phyloP scores from a whole-genome alignment of 1,140 invertebrate genomes.

The Pseudomyrmex cubaensis region DNA sequence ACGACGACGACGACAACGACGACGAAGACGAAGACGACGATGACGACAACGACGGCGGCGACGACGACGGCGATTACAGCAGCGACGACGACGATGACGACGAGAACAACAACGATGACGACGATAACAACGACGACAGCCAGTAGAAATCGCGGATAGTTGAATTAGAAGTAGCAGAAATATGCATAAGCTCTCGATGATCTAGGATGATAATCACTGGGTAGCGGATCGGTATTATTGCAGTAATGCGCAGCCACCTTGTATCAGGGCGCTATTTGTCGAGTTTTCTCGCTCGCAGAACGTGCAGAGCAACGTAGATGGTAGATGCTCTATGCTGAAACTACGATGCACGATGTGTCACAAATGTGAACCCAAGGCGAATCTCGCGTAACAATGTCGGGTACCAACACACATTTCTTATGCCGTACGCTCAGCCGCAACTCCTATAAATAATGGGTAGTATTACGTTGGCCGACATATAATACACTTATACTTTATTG shows the following conservation, averaged over 20 bases:
- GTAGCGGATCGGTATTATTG: conserved; percentile 77
- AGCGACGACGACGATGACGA: conserved; percentile 24
- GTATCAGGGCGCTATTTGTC: conserved; percentile 67
- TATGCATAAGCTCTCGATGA: conserved; percentile 73
- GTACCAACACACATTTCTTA: conserved; percentile 81
- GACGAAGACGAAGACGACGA: conserved; percentile 5
- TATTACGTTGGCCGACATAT: conserved; percentile 82
- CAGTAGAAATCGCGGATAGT: conserved; percentile 69
- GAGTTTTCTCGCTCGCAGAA: conserved; percentile 77
- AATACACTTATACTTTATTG: conserved; percentile 68
- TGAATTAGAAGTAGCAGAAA: conserved; percentile 73
- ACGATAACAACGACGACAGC: too few relatives aligned
- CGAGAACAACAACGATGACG: conserved; percentile 26
- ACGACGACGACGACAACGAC: conserved; percentile 61
- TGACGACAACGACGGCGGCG: neutral
- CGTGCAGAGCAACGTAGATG: conserved; percentile 83
- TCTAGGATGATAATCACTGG: conserved; percentile 74
- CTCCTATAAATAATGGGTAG: conserved; percentile 86
- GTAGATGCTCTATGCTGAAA: conserved; percentile 84
- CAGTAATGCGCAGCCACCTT: conserved; percentile 79
- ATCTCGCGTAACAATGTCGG: conserved; percentile 82
- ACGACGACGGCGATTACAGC: neutral
- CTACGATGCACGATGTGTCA: conserved; percentile 82
- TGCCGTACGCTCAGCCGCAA: conserved; percentile 84
- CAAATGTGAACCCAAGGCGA: conserved; percentile 83